Percentiles rank a stretch among this genome's conserved stretches.
Evolutionary conservation across 23 tunicate species (phyloP).

Genomic region (Corella eumyota): DNA sequence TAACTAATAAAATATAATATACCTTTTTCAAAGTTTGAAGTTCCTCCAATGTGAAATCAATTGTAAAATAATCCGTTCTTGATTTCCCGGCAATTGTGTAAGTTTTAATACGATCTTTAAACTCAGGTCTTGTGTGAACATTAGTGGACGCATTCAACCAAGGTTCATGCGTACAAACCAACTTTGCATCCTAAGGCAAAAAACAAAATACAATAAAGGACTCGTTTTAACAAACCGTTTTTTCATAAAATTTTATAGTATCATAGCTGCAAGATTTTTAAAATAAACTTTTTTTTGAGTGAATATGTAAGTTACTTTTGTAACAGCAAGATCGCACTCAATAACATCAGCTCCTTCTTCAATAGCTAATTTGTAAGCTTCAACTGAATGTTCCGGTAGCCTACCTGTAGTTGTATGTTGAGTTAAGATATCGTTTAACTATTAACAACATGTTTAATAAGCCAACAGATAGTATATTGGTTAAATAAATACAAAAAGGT

Average conservation of each 20-base stretch:
- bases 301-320: conserved; percentile 23
- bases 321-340: conserved; percentile 87
- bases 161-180: conserved; percentile 78
- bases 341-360: conserved; percentile 93
- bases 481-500: too few relatives aligned
- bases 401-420: conserved; percentile 58
- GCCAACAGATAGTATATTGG: too few relatives aligned
- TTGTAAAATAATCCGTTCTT: conserved; percentile 68
- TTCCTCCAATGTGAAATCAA: conserved; percentile 84
- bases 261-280: not conserved
- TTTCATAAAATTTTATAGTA: not conserved
- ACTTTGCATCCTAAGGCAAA: conserved; percentile 38
- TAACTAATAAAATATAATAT: too few relatives aligned
- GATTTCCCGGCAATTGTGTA: conserved; percentile 14
- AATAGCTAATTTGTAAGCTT: conserved; percentile 68
- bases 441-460: too few relatives aligned
- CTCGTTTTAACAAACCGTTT: not conserved
- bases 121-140: conserved; percentile 36
- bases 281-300: not conserved
- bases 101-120: conserved; percentile 34
- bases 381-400: conserved; percentile 86
- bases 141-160: conserved; percentile 68
- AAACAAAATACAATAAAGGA: not conserved
- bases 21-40: conserved; percentile 43
- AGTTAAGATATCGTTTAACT: too few relatives aligned